Percentiles rank a stretch among this genome's conserved stretches.
Evolutionary conservation across 2,888 invertebrate species (phyloP).

Genomic region (Ichneumoninae sp.): DNA sequence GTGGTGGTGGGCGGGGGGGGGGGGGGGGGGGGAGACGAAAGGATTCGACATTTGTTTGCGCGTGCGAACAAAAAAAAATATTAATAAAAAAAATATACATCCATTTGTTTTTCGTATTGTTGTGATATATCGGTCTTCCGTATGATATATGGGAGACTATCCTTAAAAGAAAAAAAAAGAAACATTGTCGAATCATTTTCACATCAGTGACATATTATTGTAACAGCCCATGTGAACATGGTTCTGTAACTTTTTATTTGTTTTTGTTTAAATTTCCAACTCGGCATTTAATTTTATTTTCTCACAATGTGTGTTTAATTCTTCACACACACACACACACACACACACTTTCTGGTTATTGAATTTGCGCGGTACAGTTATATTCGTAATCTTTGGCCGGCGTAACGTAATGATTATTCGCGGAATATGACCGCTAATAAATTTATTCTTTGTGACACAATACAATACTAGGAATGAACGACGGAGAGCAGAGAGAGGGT

Average conservation of each 20-base stretch:
- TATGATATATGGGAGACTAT: no score
- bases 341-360: conserved; percentile 7
- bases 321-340: not conserved
- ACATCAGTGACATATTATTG: no score
- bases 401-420: conserved; percentile 31
- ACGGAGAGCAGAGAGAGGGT: conserved; percentile 60
- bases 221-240: not conserved
- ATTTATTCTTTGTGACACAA: conserved; percentile 38
- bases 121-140: no score
- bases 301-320: not conserved
- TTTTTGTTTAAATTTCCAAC: not conserved
- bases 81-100: not conserved
- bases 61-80: not conserved
- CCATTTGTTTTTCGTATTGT: no score
- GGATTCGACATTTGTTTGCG: not conserved
- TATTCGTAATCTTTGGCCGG: conserved; percentile 26
- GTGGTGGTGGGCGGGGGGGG: no score
- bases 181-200: no score
- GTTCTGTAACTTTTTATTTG: not conserved
- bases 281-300: not conserved
- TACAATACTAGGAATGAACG: conserved; percentile 29
- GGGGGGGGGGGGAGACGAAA: not conserved
- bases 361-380: conserved; percentile 38
- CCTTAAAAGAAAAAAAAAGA: not conserved
- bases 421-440: conserved; percentile 45